Percentiles rank a stretch among this genome's conserved stretches.
Evolutionary conservation across 2,797 vertebrate species (phyloP).

Genomic region (Periophthalmus magnuspinnatus): DNA sequence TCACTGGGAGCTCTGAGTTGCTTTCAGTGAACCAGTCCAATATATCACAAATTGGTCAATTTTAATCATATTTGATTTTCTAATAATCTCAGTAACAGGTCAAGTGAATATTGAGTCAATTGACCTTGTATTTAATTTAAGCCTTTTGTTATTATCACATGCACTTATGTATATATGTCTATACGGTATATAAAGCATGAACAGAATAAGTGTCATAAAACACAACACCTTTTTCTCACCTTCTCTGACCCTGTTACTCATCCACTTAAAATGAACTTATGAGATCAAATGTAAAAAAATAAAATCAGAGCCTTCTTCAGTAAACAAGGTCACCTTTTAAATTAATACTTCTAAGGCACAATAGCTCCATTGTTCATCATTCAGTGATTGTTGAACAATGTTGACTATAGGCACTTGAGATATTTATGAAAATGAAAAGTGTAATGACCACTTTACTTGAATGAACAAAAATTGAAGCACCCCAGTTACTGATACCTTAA

Average conservation of each 20-base stretch:
- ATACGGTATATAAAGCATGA: no score
- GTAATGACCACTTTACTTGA: slow-evolving; percentile 6
- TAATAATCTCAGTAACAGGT: neutral
- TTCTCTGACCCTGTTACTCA: neutral
- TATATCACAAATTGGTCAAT: no score
- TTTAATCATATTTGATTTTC: neutral
- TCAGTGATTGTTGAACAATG: slow-evolving; percentile 13
- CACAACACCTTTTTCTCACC: neutral
- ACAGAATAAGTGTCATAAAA: neutral
- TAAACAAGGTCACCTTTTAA: slow-evolving; percentile 17
- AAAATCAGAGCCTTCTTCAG: neutral
- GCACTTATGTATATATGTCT: neutral
- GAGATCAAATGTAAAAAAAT: neutral
- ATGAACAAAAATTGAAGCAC: neutral
- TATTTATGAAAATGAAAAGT: neutral
- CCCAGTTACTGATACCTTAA: neutral
- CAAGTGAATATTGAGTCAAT: neutral
- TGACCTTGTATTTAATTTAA: neutral
- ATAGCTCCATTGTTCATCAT: slow-evolving; percentile 4
- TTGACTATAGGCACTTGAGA: neutral
- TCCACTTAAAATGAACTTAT: neutral
- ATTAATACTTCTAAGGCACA: slow-evolving; percentile 12
- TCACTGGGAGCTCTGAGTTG: no score
- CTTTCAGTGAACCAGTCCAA: no score
- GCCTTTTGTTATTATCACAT: neutral